These are phyloP conservation scores for Coregonus sp. DNA, from an alignment of 2,797 vertebrate genomes.

Conservation along the genomic window DNA sequence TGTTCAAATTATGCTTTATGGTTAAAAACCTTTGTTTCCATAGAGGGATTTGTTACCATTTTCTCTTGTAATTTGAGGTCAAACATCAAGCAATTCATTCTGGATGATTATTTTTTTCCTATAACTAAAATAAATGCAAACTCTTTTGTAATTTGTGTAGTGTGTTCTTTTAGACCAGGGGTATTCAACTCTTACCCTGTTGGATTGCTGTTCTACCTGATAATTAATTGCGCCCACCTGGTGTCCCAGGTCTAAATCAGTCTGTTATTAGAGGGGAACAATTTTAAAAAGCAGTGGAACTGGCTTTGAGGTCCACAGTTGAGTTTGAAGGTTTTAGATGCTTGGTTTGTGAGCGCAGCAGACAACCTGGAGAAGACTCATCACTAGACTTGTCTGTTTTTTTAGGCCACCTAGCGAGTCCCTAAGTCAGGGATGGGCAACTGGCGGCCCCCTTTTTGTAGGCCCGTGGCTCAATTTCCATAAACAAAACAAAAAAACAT, in stretches of 20 bases:
- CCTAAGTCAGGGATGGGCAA: too few species aligned
- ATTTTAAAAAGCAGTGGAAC: too few species aligned
- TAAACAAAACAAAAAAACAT: too few species aligned
- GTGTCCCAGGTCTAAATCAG: too few species aligned
- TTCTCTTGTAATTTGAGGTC: neutral
- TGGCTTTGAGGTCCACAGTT: too few species aligned
- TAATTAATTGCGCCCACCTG: too few species aligned
- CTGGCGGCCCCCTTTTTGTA: too few species aligned
- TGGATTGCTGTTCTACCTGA: too few species aligned
- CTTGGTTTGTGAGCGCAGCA: neutral
- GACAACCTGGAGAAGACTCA: neutral
- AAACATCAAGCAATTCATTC: constrained; percentile 27
- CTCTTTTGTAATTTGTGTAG: constrained; percentile 33
- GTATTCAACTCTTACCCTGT: too few species aligned
- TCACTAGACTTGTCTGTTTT: neutral
- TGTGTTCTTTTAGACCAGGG: neutral
- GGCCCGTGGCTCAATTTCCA: too few species aligned
- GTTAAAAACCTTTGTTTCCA: neutral
- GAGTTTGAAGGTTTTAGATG: neutral
- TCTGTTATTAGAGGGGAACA: too few species aligned
- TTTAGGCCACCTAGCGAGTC: neutral
- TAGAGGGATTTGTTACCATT: neutral
- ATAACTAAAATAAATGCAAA: constrained; percentile 64
- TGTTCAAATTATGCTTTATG: neutral
- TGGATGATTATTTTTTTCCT: constrained; percentile 19